Evolutionary conservation across 2,113 vertebrate genomes (phyloP).

Genomic region (Pelecanus crispus): DNA sequence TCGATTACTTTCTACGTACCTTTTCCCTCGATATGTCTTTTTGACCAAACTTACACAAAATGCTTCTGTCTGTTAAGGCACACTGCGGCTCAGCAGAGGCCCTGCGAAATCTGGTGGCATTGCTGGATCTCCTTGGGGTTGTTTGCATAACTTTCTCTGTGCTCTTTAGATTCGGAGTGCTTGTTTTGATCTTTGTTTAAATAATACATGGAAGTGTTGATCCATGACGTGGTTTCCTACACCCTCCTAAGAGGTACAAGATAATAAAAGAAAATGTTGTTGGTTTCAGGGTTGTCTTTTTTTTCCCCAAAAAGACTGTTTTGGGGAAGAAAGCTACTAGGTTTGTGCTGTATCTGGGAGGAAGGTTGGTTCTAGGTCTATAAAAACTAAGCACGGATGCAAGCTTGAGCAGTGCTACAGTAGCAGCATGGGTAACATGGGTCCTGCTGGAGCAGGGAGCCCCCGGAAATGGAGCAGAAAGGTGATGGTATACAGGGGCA

Average conservation of each 20-base stretch:
- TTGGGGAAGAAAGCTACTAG: not conserved
- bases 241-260: not conserved
- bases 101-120: not conserved
- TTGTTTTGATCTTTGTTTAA: conserved; percentile 8
- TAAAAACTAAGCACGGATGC: not conserved
- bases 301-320: accelerated
- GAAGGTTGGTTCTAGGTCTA: not conserved
- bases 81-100: not conserved
- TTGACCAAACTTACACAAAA: not conserved
- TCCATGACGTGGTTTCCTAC: not conserved
- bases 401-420: not conserved
- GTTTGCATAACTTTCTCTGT: not conserved
- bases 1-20: not conserved
- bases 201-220: not conserved
- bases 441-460: not conserved
- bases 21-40: not conserved
- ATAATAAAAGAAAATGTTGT: not conserved
- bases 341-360: not conserved
- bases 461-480: not conserved
- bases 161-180: not conserved
- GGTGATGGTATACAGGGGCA: too few species aligned
- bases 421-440: not conserved
- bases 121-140: not conserved
- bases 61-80: not conserved
- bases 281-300: not conserved